Base-by-base conservation (phyloP, 1,140 invertebrate species). In the Dreissena rostriformis region DNA sequence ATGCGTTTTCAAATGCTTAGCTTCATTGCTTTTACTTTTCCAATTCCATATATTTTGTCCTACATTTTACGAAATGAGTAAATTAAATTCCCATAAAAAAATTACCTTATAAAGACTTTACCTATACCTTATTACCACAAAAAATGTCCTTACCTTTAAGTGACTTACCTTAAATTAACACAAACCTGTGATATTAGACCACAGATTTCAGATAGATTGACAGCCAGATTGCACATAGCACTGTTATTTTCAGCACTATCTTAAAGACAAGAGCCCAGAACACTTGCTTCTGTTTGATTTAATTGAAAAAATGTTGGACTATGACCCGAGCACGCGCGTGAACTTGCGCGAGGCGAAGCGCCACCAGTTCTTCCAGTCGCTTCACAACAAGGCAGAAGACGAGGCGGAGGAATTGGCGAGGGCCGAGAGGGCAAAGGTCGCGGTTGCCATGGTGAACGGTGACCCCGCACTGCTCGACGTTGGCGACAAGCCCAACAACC, bases 291-390 rank as follows among this genome's bases (percentile, higher is more conserved):
- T 99, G 86, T 99, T 99, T 94, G 97, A 99, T 91, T 94, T 99
- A 84, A 97, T 99, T 86, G 95, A 96, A 86, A 96, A 96, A 93
- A 99, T 99, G 98, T 94, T 99, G 90, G 98, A 99, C 83, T 99
- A 99, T 94, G 98, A 99, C 90, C 98, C 98, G 28, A 95, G 95
- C 17, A 96, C 97, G 90, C 95, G 99, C 66, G 97, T 99, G 86
- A 96, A 96, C 73, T 94, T 99, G 82, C 95, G 95, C 53, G 98
- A 99, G 86, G 97, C 98, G 10, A 93, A 99, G 83, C 94, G 95
- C 49, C 98, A 99, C 95, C 96, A 97, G 26, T 99, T 99, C 95
- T 99, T 99, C 83, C 86, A 81, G 67, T 73, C 87, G 24, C 63
- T 86, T 17, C 85, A 78, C 80, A 76, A 86, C 68, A 82, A 80